Evolutionary conservation across 2,888 invertebrate species (phyloP).

Genomic region (Dioctria linearis): DNA sequence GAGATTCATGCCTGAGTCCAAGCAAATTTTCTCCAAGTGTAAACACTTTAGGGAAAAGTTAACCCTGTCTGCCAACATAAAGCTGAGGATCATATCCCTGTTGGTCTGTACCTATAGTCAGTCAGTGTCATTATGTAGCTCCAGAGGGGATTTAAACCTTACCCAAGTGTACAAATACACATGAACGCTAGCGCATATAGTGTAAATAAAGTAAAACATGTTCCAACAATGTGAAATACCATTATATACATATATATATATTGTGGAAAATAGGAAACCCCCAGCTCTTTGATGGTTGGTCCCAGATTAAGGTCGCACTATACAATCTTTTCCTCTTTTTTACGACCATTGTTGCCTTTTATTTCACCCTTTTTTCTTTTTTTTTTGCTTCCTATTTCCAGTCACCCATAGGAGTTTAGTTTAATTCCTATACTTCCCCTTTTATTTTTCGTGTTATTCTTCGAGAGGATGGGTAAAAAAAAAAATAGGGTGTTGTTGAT

Average conservation of each 20-base stretch:
- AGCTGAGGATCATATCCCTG: neutral
- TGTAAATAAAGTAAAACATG: neutral
- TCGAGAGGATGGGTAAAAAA: neutral
- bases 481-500: too few species aligned
- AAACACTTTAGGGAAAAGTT: neutral
- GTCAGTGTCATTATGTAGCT: neutral
- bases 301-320: slow-evolving; percentile 6
- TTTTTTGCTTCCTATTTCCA: neutral
- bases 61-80: neutral
- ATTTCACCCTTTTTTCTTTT: neutral
- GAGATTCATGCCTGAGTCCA: neutral
- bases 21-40: neutral
- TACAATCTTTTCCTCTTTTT: slow-evolving; percentile 22
- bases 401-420: neutral
- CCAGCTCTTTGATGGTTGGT: slow-evolving; percentile 7
- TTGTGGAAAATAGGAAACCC: slow-evolving; percentile 10
- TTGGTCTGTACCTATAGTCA: neutral
- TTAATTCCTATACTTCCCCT: neutral
- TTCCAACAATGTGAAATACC: neutral
- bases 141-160: neutral
- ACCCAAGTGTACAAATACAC: neutral
- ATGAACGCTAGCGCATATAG: neutral
- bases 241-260: neutral
- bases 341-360: slow-evolving; percentile 3
- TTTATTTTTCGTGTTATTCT: neutral